phyloP scores from a whole-genome alignment of 1,140 invertebrate species.

The Stenopsyche tienmushanensis region DNA sequence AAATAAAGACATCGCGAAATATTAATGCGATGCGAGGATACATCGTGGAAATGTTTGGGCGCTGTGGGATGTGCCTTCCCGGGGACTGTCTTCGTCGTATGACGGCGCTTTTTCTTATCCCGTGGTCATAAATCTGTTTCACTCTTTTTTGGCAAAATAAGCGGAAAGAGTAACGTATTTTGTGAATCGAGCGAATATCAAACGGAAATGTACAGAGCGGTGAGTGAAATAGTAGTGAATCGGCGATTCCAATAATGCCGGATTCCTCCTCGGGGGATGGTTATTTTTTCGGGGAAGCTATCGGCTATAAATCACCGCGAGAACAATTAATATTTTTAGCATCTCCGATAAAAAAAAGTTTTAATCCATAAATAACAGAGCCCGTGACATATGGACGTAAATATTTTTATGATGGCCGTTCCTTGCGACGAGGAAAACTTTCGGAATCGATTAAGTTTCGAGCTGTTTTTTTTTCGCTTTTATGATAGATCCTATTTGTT shows the following conservation, averaged over 20 bases:
- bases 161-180: slow-evolving; percentile 28
- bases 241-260: neutral
- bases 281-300: no score
- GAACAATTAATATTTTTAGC: no score
- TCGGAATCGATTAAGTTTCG: no score
- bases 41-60: neutral
- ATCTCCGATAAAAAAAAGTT: no score
- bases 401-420: no score
- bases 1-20: neutral
- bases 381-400: no score
- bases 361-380: no score
- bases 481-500: no score
- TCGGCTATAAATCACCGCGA: no score
- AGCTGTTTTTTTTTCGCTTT: no score
- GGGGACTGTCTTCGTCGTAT: slow-evolving; percentile 16
- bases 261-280: neutral
- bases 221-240: slow-evolving; percentile 3
- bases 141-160: slow-evolving; percentile 30
- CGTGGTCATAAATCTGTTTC: slow-evolving; percentile 22
- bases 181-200: slow-evolving; percentile 27
- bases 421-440: no score
- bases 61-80: neutral
- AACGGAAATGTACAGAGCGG: slow-evolving; percentile 11
- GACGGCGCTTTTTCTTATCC: slow-evolving; percentile 25
- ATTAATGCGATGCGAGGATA: slow-evolving; percentile 14